These are phyloP conservation scores for Drosophila antonietae DNA, from an alignment of 2,888 invertebrate species.

Conservation along the genomic window DNA sequence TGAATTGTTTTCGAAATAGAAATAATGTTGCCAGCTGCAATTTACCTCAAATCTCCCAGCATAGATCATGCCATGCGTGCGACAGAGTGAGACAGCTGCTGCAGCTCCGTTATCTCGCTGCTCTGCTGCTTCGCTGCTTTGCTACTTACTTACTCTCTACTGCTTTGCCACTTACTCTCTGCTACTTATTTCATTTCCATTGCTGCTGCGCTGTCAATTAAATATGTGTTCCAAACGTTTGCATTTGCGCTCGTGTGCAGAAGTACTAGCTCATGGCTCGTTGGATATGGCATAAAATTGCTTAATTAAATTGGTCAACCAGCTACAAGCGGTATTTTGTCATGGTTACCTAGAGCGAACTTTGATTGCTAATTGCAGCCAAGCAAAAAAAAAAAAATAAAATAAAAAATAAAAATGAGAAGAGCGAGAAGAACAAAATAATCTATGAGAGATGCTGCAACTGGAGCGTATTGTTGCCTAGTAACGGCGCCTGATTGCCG, in stretches of 20 bases:
- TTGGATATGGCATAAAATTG: conserved; percentile 5
- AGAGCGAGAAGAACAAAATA: background rate
- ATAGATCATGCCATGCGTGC: background rate
- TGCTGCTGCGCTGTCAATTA: background rate
- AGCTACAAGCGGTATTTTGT: conserved; percentile 6
- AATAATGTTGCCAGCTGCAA: background rate
- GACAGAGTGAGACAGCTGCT: conserved; percentile 2
- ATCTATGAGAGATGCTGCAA: conserved; percentile 1
- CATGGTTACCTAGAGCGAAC: conserved; percentile 6
- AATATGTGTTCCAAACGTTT: background rate
- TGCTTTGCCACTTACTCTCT: background rate
- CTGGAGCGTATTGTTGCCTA: conserved; percentile 6
- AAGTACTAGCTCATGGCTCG: background rate
- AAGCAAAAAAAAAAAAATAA: background rate
- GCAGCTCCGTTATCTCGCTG: background rate
- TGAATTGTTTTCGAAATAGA: background rate
- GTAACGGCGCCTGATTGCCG: background rate
- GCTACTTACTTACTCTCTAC: background rate
- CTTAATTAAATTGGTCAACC: conserved; percentile 15
- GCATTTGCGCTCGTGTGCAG: conserved; percentile 3
- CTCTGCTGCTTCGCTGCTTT: no score
- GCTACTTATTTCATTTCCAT: background rate
- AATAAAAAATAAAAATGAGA: background rate
- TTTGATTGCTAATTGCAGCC: conserved; percentile 10
- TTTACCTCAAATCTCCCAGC: background rate